phyloP scores from a whole-genome alignment of 2,113 vertebrate species.

The Chloropsis cyanopogon region DNA sequence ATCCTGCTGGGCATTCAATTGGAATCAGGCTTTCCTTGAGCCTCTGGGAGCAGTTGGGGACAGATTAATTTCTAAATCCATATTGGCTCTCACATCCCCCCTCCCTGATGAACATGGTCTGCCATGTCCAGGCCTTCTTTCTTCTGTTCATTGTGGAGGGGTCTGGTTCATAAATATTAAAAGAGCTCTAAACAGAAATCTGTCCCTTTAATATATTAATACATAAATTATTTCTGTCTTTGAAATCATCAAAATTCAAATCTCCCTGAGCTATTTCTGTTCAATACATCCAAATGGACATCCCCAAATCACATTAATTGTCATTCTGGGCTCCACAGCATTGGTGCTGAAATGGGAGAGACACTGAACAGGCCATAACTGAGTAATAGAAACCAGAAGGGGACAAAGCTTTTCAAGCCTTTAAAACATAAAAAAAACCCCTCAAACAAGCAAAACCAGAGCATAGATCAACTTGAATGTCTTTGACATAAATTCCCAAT shows the following conservation, averaged over 20 bases:
- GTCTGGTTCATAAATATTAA: not conserved
- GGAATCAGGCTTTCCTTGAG: not conserved
- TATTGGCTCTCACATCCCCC: not conserved
- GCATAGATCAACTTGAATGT: not conserved
- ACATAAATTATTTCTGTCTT: not conserved
- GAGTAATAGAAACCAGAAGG: not conserved
- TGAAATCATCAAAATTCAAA: not conserved
- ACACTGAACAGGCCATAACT: not conserved
- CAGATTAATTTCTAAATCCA: constrained; percentile 1
- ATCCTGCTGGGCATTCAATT: not conserved
- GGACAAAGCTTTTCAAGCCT: not conserved
- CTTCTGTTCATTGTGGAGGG: not conserved
- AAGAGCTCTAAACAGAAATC: not conserved
- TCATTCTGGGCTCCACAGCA: not conserved
- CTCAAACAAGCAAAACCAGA: not conserved
- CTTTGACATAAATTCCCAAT: not conserved
- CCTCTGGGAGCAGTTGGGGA: not conserved
- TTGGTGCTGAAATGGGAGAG: not conserved
- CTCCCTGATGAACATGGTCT: not conserved
- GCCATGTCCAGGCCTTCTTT: not conserved
- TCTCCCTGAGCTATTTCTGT: not conserved
- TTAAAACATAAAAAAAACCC: not conserved
- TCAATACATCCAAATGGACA: not conserved
- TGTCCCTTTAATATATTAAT: not conserved
- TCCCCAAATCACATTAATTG: not conserved